Evolutionary conservation across 1,140 invertebrate species (phyloP).

Genomic region (Bombyx mandarina): DNA sequence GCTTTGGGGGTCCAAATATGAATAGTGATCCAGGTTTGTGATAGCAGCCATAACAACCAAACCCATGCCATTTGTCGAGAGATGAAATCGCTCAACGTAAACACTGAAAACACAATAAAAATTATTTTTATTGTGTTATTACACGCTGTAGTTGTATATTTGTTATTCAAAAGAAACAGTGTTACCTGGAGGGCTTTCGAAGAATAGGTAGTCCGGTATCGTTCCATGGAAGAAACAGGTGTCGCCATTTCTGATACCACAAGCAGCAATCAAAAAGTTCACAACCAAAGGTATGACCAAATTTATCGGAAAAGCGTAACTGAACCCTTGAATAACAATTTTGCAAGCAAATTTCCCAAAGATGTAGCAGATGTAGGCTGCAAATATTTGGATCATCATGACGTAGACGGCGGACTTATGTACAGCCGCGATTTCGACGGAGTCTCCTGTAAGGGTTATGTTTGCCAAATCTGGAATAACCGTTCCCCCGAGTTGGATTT

Average conservation of each 20-base stretch:
- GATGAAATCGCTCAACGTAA: slow-evolving; percentile 88
- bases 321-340: slow-evolving; percentile 96
- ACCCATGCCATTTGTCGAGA: slow-evolving; percentile 92
- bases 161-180: background rate
- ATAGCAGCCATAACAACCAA: slow-evolving; percentile 94
- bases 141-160: background rate
- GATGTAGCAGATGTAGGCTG: slow-evolving; percentile 90
- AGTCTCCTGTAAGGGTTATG: slow-evolving; percentile 79
- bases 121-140: background rate
- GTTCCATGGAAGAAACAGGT: slow-evolving; percentile 89
- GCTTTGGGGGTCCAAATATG: slow-evolving; percentile 98
- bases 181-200: slow-evolving; percentile 82
- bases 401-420: slow-evolving; percentile 84
- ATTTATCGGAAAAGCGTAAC: slow-evolving; percentile 95
- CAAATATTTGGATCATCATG: slow-evolving; percentile 84
- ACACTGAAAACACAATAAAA: slow-evolving; percentile 63
- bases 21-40: slow-evolving; percentile 95
- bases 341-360: slow-evolving; percentile 97
- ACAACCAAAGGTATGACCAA: slow-evolving; percentile 92
- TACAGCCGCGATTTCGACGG: slow-evolving; percentile 77
- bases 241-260: slow-evolving; percentile 87
- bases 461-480: slow-evolving; percentile 82
- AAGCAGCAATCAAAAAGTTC: slow-evolving; percentile 89
- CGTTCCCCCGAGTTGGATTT: slow-evolving; percentile 67
- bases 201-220: slow-evolving; percentile 92